These are phyloP conservation scores for Drosophila pegasa DNA, from an alignment of 2,888 invertebrate species.

Conservation along the genomic window DNA sequence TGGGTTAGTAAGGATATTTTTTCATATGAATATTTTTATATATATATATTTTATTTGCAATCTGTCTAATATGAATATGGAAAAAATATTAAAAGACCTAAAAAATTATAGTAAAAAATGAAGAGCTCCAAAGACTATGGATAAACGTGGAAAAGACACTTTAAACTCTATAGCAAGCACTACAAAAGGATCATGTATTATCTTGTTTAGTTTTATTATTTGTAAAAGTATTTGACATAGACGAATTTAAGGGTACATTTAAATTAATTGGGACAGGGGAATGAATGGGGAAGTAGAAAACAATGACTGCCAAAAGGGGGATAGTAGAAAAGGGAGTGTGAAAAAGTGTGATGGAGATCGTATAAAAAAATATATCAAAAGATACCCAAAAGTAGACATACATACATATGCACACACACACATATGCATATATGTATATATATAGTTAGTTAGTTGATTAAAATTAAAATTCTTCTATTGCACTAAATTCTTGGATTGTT, in stretches of 20 bases:
- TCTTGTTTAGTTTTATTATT: background rate
- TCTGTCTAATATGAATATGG: too few species aligned
- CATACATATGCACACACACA: background rate
- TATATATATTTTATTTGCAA: too few species aligned
- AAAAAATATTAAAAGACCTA: too few species aligned
- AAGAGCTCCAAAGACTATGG: too few species aligned
- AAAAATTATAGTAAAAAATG: too few species aligned
- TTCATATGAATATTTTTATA: too few species aligned
- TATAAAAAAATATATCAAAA: background rate
- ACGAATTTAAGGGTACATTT: conserved; percentile 1
- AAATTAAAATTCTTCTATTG: conserved; percentile 24
- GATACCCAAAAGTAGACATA: background rate
- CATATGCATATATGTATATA: background rate
- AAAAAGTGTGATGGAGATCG: background rate
- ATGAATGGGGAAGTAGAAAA: background rate
- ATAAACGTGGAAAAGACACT: too few species aligned
- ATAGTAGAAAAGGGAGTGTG: background rate
- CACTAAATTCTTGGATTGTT: conserved; percentile 31
- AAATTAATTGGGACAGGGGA: too few species aligned
- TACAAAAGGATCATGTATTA: too few species aligned
- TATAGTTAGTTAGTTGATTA: background rate
- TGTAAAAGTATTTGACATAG: conserved; percentile 2
- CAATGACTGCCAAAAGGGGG: background rate
- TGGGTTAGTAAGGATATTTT: too few species aligned
- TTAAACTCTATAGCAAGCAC: too few species aligned